A percentile compares a stretch with the other conserved stretches of the same genome.
Conservation (phyloP, 2,113 vertebrate species). For the Ammodytes marinus region DNA sequence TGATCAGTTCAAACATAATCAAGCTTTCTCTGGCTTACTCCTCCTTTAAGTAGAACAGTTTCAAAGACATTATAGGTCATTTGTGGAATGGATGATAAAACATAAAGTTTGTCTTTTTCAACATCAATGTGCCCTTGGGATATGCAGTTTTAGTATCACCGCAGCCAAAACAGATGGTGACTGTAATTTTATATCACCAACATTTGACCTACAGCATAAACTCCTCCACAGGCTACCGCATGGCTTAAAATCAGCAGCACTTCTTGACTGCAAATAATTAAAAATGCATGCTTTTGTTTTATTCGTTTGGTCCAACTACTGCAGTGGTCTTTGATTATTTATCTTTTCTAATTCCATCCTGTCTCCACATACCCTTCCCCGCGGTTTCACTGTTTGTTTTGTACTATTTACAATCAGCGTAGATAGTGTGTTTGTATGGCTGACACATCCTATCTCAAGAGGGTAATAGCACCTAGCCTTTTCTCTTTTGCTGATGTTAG, state of each 20-base stretch:
- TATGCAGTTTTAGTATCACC: background rate
- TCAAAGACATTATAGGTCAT: background rate
- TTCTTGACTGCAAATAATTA: conserved; percentile 6
- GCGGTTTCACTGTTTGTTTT: conserved; percentile 1
- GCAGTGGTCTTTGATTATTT: conserved; percentile 20
- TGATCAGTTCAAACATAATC: too few species aligned
- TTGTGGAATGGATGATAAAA: background rate
- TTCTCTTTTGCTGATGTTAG: conserved; percentile 53
- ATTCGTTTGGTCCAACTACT: background rate
- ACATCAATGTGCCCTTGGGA: background rate
- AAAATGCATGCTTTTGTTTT: background rate
- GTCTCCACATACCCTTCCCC: conserved; percentile 17
- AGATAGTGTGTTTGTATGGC: conserved; percentile 19
- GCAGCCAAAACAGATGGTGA: too few species aligned
- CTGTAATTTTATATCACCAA: too few species aligned
- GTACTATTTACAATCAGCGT: conserved; percentile 20
- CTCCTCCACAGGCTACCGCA: background rate
- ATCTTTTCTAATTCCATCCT: conserved; percentile 7
- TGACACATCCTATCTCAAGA: conserved; percentile 51
- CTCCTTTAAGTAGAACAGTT: background rate
- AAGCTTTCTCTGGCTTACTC: too few species aligned
- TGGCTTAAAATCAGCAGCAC: background rate
- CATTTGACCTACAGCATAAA: conserved; percentile 3
- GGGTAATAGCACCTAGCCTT: conserved; percentile 45
- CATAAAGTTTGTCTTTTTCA: background rate